Conservation (phyloP, 35 echinoderm and acorn worm genomes). For the Lytechinus variegatus region DNA sequence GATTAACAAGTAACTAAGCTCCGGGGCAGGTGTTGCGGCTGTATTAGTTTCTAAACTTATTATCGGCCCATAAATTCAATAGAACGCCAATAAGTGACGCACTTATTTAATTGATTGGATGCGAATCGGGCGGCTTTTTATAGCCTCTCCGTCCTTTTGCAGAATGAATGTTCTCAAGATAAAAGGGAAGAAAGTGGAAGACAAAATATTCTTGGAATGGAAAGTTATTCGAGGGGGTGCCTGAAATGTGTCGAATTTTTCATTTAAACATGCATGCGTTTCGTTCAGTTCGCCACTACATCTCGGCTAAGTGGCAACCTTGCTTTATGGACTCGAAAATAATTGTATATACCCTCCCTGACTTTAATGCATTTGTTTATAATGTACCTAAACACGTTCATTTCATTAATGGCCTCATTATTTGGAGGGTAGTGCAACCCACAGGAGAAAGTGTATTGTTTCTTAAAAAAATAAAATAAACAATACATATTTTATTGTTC, state of each 20-base stretch:
- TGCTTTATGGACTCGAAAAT: too few species aligned
- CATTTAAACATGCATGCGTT: neutral
- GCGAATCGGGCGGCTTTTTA: neutral
- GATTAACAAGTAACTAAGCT: neutral
- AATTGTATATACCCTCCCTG: too few species aligned
- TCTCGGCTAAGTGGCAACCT: too few species aligned
- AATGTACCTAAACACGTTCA: too few species aligned
- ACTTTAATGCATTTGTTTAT: too few species aligned
- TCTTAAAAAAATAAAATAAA: too few species aligned
- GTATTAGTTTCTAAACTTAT: neutral
- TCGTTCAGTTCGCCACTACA: too few species aligned
- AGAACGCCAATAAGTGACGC: neutral
- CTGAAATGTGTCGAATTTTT: neutral
- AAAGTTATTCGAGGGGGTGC: neutral
- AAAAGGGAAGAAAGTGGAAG: neutral
- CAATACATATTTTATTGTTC: too few species aligned
- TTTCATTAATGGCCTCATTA: too few species aligned
- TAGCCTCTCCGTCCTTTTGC: neutral
- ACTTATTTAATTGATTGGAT: neutral
- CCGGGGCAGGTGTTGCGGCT: neutral
- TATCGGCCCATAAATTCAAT: neutral
- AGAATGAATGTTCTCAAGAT: neutral
- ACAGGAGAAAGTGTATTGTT: too few species aligned
- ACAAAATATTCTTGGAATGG: neutral
- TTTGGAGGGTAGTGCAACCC: too few species aligned